Base-by-base conservation (phyloP, 1,140 invertebrate genomes). In the Drosophila tristis region DNA sequence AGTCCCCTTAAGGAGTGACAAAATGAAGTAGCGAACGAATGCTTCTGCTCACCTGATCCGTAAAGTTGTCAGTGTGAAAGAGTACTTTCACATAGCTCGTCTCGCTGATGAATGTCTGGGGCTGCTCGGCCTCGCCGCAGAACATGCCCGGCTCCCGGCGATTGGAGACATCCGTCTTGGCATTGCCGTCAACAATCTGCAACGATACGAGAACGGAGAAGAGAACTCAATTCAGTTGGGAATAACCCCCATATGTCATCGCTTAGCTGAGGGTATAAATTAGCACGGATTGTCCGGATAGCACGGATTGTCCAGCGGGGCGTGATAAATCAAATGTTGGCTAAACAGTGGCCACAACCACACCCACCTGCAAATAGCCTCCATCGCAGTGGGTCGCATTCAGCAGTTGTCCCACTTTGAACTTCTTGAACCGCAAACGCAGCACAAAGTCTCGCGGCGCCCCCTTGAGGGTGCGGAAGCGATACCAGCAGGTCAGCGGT, bases 91-190 rank as follows among this genome's bases (percentile, higher is more conserved):
- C 97, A 92, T 97, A 96, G 84, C 96, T 97, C 9, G 97, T 98
- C 93, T 98, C 97, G 11, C 97, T 98, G 84, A 98, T 98, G 93
- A 98, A 98, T 5, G 96, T 97, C 92, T 98, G 96, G 0, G 97
- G 96, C 78, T 98, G 97, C 82, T 98, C 97, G 13, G 96, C 97
- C 91, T 98, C 97, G 0, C 97, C 97, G 91, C 97, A 98, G 91
- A 97, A 98, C 60, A 97, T 95, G 4, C 97, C 97, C 0, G 96
- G 96, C 67, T 97, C 96, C 73, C 96, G 96, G 44, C 96, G 94
- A 92, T 97, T 97, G 56, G 95, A 96, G 7, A 97, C 95, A 89
- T 96, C 96, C 7, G 96, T 96, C 89, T 97, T 97, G 4, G 96
- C 95, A 91, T 97, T 97, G 13, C 96, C 96, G 78, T 97, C 96